These are phyloP conservation scores for Petrocephalus zakoni DNA, from an alignment of 2,113 vertebrate species.

Conservation along the genomic window DNA sequence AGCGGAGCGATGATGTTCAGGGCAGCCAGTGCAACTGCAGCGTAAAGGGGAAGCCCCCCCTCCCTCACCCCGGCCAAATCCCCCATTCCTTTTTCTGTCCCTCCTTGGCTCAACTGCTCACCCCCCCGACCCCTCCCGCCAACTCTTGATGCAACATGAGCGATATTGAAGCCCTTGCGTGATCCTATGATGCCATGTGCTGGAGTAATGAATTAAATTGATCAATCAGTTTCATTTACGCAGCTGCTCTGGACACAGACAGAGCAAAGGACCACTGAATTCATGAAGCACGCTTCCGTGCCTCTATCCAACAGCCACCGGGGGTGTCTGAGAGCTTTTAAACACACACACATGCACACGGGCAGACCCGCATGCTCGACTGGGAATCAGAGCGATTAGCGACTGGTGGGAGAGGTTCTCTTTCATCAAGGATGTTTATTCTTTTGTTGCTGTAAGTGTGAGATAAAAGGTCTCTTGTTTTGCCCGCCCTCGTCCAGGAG, in stretches of 20 bases:
- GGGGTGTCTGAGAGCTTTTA: background rate
- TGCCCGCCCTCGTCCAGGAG: background rate
- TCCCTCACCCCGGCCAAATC: background rate
- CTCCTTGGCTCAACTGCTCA: background rate
- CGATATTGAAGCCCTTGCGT: background rate
- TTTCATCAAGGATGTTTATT: constrained; percentile 12
- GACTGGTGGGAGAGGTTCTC: background rate
- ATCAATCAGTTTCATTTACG: constrained; percentile 16
- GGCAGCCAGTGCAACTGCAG: background rate
- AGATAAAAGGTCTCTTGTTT: background rate
- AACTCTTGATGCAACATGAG: background rate
- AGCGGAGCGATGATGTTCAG: background rate
- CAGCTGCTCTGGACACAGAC: constrained; percentile 13
- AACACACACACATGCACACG: background rate
- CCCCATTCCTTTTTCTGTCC: background rate
- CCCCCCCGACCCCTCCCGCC: background rate
- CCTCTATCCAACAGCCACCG: background rate
- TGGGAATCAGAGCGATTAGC: background rate
- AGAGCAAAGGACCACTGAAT: background rate
- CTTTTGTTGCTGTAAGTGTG: background rate
- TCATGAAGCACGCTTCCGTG: background rate
- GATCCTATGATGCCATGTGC: background rate
- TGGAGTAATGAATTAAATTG: constrained; percentile 12
- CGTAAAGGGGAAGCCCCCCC: background rate
- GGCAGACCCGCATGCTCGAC: background rate